These are phyloP conservation scores for Fragum fragum DNA, from an alignment of 2,888 invertebrate genomes.

Conservation along the genomic window DNA sequence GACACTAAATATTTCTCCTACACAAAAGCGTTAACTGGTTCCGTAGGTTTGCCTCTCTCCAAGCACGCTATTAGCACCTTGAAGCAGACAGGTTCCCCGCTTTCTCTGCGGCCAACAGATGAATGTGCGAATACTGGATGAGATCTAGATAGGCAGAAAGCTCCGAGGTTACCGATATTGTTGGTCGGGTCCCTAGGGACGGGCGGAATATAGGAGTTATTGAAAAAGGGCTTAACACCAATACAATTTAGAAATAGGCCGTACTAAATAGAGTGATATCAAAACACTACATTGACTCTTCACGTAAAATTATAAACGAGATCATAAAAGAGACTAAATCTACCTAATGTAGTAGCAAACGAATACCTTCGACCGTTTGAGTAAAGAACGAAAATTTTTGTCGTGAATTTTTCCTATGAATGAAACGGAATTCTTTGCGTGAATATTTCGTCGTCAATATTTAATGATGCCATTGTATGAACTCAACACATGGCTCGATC, in stretches of 20 bases:
- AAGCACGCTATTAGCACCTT: slow-evolving; percentile 21
- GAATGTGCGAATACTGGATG: not conserved
- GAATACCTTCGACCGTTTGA: no score
- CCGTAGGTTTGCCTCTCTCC: slow-evolving; percentile 13
- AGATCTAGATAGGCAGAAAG: slow-evolving; percentile 1
- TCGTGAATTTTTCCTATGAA: no score
- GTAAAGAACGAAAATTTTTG: no score
- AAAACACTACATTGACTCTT: no score
- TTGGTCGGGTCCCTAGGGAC: slow-evolving; percentile 2
- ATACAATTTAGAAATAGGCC: not conserved
- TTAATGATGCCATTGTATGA: slow-evolving; percentile 22
- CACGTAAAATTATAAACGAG: no score
- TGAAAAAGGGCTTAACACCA: slow-evolving; percentile 17
- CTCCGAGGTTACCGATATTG: slow-evolving; percentile 19
- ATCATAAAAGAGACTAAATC: no score
- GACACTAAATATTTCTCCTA: not conserved
- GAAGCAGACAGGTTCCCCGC: not conserved
- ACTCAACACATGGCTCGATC: not conserved
- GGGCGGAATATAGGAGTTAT: slow-evolving; percentile 17
- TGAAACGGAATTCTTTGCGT: not conserved
- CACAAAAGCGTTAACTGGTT: slow-evolving; percentile 10
- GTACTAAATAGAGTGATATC: no score
- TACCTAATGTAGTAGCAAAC: no score
- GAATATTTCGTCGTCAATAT: slow-evolving; percentile 13
- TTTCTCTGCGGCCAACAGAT: not conserved